Evolutionary conservation across 2,888 invertebrate species (phyloP), one percentile per base, ranked within the genome.

Genomic region (Chrysolina oricalcia): DNA sequence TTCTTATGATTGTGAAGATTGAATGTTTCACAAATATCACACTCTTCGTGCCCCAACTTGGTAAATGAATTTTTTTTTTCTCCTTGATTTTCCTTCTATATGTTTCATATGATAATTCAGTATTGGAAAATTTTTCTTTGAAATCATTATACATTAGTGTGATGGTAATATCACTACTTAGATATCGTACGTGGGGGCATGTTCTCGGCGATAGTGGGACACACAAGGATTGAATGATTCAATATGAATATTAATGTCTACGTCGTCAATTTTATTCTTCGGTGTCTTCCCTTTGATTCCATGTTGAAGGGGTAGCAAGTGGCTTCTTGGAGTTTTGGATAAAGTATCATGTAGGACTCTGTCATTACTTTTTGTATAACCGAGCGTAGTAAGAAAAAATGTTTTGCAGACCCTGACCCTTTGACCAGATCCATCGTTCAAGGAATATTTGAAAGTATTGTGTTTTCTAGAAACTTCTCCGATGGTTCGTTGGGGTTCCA

Each of bases 1-100:
- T 69, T 48, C 69, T 4, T 56, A 56, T 69, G 27, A 43, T 41
- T 43, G 70, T 69, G 69, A 50, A 69, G 56, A 69, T 69, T 56
- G 15, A 69, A 8, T 6, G 35, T 53, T 56, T 69, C 69, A n/a
- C n/a, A n/a, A n/a, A n/a, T n/a, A n/a, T n/a, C n/a, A n/a, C n/a
- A n/a, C n/a, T n/a, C n/a, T n/a, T n/a, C n/a, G n/a, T n/a, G n/a
- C n/a, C n/a, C n/a, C n/a, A n/a, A n/a, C n/a, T n/a, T n/a, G n/a
- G n/a, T n/a, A n/a, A n/a, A n/a, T n/a, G n/a, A n/a, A n/a, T n/a
- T n/a, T n/a, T n/a, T n/a, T n/a, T n/a, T n/a, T n/a, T n/a, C n/a
- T n/a, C n/a, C n/a, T n/a, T n/a, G n/a, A n/a, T n/a, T n/a, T n/a
- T n/a, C n/a, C n/a, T n/a, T n/a, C n/a, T n/a, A n/a, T n/a, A n/a